phyloP scores from a whole-genome alignment of 2,113 vertebrate species.

The Argyrosomus japonicus region DNA sequence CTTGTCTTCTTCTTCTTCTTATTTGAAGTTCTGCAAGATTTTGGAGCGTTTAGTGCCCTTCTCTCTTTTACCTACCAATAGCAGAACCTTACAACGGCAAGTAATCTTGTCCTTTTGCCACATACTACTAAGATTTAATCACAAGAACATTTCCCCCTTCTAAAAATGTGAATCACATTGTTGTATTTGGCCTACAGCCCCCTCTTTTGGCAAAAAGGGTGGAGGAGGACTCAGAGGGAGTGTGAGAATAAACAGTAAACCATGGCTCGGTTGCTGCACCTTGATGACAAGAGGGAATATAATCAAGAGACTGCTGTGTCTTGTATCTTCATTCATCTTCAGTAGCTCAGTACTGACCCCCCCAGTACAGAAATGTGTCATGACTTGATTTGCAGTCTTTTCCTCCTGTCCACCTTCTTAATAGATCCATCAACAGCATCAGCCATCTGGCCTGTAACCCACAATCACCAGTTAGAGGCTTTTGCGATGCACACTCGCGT shows the following conservation, averaged over 20 bases:
- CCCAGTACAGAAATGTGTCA: constrained; percentile 9
- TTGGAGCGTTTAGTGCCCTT: not conserved
- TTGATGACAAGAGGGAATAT: not conserved
- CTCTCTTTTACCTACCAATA: not conserved
- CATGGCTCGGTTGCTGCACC: not conserved
- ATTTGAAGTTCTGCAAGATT: not conserved
- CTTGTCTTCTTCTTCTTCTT: too few species aligned
- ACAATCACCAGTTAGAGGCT: constrained; percentile 57
- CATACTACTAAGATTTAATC: not conserved
- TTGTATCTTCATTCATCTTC: too few species aligned
- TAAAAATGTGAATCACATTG: not conserved
- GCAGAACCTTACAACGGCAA: not conserved
- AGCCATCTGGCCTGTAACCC: constrained; percentile 58
- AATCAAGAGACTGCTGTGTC: not conserved
- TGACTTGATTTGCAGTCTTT: constrained; percentile 52
- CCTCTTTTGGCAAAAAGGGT: constrained; percentile 30
- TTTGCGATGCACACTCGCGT: constrained; percentile 12
- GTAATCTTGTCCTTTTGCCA: not conserved
- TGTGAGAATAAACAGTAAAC: not conserved
- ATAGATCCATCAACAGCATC: constrained; percentile 41
- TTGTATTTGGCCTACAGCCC: constrained; percentile 19
- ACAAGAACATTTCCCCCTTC: not conserved
- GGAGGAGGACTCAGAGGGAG: not conserved
- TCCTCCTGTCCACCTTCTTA: constrained; percentile 22
- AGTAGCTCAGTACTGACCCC: too few species aligned